A percentile compares a stretch with the other conserved stretches of the same genome.
Conservation (phyloP, 2,888 invertebrate genomes). For the Brenthis daphne region DNA sequence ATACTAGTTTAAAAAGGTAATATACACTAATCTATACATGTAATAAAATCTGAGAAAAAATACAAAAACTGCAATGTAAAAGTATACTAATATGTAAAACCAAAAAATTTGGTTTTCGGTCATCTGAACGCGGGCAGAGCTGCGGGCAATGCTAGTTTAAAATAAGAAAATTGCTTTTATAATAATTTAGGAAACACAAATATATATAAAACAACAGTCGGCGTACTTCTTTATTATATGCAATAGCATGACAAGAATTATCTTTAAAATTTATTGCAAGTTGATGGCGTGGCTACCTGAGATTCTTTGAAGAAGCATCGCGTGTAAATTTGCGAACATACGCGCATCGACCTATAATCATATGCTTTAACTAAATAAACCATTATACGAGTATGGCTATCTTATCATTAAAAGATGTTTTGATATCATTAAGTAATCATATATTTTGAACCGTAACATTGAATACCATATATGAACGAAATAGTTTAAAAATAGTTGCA, state of each 20-base stretch:
- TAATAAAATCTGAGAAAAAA: no score
- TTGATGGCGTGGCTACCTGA: conserved; percentile 56
- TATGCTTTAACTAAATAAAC: conserved; percentile 33
- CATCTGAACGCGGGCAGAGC: no score
- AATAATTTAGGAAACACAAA: no score
- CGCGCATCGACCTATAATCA: conserved; percentile 32
- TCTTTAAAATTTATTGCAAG: conserved; percentile 23
- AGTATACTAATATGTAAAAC: no score
- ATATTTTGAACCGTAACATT: conserved; percentile 11
- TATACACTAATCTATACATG: no score
- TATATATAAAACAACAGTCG: no score
- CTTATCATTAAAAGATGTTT: conserved; percentile 26
- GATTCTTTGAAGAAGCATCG: conserved; percentile 71
- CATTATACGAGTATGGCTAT: conserved; percentile 13
- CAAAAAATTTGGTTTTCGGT: no score
- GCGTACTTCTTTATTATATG: conserved; percentile 9
- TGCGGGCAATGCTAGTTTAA: no score
- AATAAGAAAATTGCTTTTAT: no score
- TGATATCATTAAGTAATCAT: conserved; percentile 4
- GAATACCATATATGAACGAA: conserved; percentile 1
- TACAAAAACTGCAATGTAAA: no score
- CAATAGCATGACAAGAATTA: conserved; percentile 26
- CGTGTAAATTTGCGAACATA: conserved; percentile 51
- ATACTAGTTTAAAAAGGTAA: no score
- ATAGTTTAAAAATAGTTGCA: not conserved